Base-by-base conservation (phyloP, 2,888 invertebrate species). In the Yponomeuta evonymella region DNA sequence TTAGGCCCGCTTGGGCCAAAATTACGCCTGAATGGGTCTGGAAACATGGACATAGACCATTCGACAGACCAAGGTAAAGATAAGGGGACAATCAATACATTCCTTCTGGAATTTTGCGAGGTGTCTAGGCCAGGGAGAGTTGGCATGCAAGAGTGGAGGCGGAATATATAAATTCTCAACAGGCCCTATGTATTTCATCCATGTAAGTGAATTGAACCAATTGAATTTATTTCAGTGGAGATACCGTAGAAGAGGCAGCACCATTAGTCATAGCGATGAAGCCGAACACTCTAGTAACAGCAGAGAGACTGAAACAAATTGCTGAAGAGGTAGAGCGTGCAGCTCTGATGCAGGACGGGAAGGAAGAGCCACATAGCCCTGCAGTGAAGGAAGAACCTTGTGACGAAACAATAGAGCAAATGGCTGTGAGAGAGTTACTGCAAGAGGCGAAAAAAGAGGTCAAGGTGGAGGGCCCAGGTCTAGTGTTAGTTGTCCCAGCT, bases 371-470 rank as follows among this genome's bases (percentile, higher is more conserved):
- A 79, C 95, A 65, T 2, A 65, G 30, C 65, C 36, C 23, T 10
- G 11, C 9, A 36, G 36, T 68, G 48, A 68, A 68, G 30, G 36
- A 63, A 72, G 95, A 95, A 74, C 93, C 76, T 79, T 80, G 10
- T 4, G 67, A 67, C 23, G 75, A 76, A 75, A 89, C 92, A 2
- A 78, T 95, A 72, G 96, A 97, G 72, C 94, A 96, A 81, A 94
- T 95, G 82, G 97, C 96, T 30, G 94, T 95, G 0, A 91, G 94
- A 73, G 96, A 97, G 86, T 86, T 97, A 51, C 79, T 97, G 67
- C 93, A 94, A 75, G 95, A 95, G 78, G 85, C 93, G 0, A 58
- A 87, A 36, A 87, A 90, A 58, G 78, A 83, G 36, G 83, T 89
- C 23, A 86, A 83, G 75, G 78, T 83, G 1, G 86, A 90, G 67